Evolutionary conservation across 2,113 vertebrate genomes (phyloP), one percentile per base, ranked within the genome.

Genomic region (Labeo rohita): DNA sequence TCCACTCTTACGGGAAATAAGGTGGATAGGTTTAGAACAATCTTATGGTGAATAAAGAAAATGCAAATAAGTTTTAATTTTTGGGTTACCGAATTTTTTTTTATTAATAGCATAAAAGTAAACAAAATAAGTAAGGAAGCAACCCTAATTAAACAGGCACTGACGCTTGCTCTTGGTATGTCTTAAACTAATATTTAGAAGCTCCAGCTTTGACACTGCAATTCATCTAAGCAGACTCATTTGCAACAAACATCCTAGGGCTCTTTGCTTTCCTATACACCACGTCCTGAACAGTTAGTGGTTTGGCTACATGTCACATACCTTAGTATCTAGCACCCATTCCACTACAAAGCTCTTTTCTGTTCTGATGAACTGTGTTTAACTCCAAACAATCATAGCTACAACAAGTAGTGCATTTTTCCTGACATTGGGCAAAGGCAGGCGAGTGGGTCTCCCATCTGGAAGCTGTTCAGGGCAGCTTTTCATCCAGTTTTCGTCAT

Each of bases 311-410:
- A 92, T 91, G 90, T 90, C 90, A 82, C 89, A 86, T 87, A 88
- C 89, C 81, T 23, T 47, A 85, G 23, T 21, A 21, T 47, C 34
- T 52, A 21, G 75, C 68, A 77, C 56, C 84, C 86, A 49, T 86
- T 78, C 83, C 87, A 81, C 89, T 86, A 94, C 93, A 94, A 94
- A 93, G 93, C 87, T 88, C 77, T 91, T 92, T 61, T 95, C 94
- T 95, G 93, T 95, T 94, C 85, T 87, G 70, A 85, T 89, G 47
- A 89, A 92, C 89, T 52, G 49, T 4, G 90, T 90, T 78, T 85
- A 84, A 90, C 89, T 65, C 87, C 91, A 93, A 93, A 93, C 89
- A 88, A 90, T 87, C 89, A 86, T 85, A 84, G 89, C 85, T 92
- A 83, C 83, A 90, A 88, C 87, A n/a, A 80, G 84, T 81, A 88